These are phyloP conservation scores for Xanthostigma xanthostigma DNA, from an alignment of 2,888 invertebrate genomes.

Conservation along the genomic window DNA sequence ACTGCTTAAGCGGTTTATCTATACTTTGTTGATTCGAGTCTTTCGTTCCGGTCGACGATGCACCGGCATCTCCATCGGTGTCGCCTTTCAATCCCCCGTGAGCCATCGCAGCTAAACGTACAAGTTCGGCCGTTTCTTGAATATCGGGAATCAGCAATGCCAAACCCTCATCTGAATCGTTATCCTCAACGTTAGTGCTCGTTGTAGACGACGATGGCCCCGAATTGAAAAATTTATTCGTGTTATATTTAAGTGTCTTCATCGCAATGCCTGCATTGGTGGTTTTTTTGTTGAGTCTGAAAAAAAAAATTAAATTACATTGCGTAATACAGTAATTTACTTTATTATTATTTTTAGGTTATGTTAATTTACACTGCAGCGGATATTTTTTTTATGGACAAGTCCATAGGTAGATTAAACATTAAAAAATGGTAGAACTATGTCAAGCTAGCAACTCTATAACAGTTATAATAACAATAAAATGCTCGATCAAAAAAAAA, in stretches of 20 bases:
- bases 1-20: constrained; percentile 35
- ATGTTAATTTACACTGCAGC: no score
- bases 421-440: no score
- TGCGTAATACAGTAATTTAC: no score
- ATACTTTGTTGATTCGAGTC: constrained; percentile 27
- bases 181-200: constrained; percentile 32
- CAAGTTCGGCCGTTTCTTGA: constrained; percentile 48
- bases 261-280: constrained; percentile 5
- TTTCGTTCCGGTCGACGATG: constrained; percentile 10
- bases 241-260: no score
- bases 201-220: neutral
- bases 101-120: constrained; percentile 30
- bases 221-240: no score
- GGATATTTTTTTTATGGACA: no score
- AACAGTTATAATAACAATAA: no score
- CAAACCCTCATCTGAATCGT: constrained; percentile 78
- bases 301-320: constrained; percentile 2
- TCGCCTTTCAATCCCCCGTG: constrained; percentile 12
- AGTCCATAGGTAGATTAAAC: no score
- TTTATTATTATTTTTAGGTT: no score
- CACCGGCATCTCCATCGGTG: constrained; percentile 15
- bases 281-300: constrained; percentile 13
- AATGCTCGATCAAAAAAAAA: no score
- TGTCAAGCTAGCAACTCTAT: no score
- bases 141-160: constrained; percentile 83